Percentiles rank a stretch among this genome's conserved stretches.
Conservation (phyloP, 2,888 invertebrate species). For the Lysandra bellargus region DNA sequence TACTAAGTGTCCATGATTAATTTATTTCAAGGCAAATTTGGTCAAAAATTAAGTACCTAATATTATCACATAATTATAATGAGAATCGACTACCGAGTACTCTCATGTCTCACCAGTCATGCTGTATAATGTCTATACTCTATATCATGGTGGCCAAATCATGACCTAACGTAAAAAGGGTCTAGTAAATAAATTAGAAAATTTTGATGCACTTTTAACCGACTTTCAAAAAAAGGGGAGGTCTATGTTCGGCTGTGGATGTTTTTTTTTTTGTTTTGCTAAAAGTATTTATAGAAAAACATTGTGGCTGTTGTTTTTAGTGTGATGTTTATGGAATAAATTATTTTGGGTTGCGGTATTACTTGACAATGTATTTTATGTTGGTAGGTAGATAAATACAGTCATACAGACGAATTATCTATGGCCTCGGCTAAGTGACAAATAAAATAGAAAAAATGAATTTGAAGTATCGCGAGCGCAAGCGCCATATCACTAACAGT, state of each 20-base stretch:
- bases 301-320: neutral
- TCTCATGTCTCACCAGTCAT: too few species aligned
- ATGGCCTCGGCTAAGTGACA: neutral
- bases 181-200: too few species aligned
- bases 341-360: neutral
- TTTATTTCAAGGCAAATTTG: too few species aligned
- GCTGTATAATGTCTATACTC: too few species aligned
- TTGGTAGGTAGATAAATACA: slow-evolving; percentile 10
- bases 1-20: too few species aligned
- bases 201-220: neutral
- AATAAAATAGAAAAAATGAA: neutral
- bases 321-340: neutral
- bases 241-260: neutral
- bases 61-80: too few species aligned
- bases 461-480: neutral
- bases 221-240: neutral
- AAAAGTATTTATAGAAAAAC: neutral
- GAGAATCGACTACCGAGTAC: too few species aligned
- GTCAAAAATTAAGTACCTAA: too few species aligned
- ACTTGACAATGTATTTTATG: slow-evolving; percentile 1
- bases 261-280: neutral
- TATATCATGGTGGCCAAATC: too few species aligned
- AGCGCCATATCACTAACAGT: neutral
- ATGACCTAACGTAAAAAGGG: too few species aligned
- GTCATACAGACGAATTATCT: neutral